phyloP scores from a whole-genome alignment of 2,797 vertebrate genomes.

The Nyctibius grandis region DNA sequence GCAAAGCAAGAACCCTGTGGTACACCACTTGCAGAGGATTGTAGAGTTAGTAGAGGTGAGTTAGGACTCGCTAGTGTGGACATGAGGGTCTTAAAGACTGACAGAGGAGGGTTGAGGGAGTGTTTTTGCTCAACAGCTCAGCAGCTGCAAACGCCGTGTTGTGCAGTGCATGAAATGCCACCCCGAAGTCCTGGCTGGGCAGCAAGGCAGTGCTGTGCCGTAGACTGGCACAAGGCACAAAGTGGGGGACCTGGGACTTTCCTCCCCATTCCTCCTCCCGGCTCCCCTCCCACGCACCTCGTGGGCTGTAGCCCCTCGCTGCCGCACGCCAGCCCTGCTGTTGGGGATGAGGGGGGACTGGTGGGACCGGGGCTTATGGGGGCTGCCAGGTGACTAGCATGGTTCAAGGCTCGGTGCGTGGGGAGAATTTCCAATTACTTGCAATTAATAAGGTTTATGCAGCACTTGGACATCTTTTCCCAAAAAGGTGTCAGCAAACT shows the following conservation, averaged over 20 bases:
- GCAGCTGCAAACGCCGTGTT: background rate
- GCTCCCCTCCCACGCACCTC: background rate
- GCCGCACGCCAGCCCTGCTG: background rate
- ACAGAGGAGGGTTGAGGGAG: background rate
- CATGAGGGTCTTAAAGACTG: background rate
- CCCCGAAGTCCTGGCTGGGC: rapidly evolving
- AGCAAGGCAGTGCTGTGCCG: rapidly evolving
- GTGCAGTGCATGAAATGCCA: background rate
- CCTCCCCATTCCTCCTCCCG: background rate
- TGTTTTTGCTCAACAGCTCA: background rate
- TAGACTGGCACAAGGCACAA: background rate
- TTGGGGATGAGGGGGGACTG: rapidly evolving
- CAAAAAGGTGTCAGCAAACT: background rate
- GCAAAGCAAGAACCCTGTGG: background rate
- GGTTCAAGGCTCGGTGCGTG: rapidly evolving
- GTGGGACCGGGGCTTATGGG: rapidly evolving
- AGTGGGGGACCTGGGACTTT: background rate
- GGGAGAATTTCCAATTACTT: background rate
- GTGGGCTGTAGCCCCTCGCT: rapidly evolving
- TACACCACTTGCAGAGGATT: background rate
- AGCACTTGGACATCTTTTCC: background rate
- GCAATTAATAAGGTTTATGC: background rate
- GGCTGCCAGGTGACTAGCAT: background rate
- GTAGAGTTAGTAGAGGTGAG: background rate
- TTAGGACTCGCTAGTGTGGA: rapidly evolving